A percentile compares a stretch with the other conserved stretches of the same genome.
Conservation (phyloP, 2,888 invertebrate genomes). For the Cecidostiba fungosa region DNA sequence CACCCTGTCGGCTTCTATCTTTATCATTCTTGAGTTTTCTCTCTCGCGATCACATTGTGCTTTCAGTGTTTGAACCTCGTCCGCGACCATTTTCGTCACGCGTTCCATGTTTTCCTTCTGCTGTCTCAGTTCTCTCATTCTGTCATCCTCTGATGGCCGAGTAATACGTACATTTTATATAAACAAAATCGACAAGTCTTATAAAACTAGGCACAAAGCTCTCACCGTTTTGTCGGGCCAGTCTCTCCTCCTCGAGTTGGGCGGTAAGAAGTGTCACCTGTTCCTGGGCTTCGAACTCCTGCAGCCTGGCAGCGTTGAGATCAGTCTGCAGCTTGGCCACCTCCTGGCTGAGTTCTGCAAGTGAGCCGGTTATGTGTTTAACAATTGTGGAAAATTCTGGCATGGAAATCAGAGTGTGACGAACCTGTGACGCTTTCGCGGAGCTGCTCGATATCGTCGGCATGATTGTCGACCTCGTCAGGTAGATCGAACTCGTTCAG, state of each 20-base stretch:
- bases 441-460: slow-evolving; percentile 85
- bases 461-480: slow-evolving; percentile 76
- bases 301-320: slow-evolving; percentile 83
- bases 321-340: slow-evolving; percentile 86
- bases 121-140: slow-evolving; percentile 73
- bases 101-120: slow-evolving; percentile 84
- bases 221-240: slow-evolving; percentile 72
- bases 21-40: slow-evolving; percentile 81
- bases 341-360: slow-evolving; percentile 83
- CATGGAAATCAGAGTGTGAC: slow-evolving; percentile 20
- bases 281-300: slow-evolving; percentile 88
- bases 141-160: slow-evolving; percentile 70
- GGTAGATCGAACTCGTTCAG: slow-evolving; percentile 77
- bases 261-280: slow-evolving; percentile 78
- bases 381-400: background rate
- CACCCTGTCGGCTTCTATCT: slow-evolving; percentile 79
- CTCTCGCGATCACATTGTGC: slow-evolving; percentile 84
- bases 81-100: slow-evolving; percentile 85
- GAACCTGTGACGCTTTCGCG: slow-evolving; percentile 84
- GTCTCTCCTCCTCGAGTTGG: slow-evolving; percentile 82
- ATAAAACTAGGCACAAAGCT: slow-evolving; percentile 7
- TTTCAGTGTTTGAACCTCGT: slow-evolving; percentile 84
- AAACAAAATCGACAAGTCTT: background rate
- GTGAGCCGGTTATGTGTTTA: background rate
- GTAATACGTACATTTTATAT: no score